phyloP scores from a whole-genome alignment of 2,797 vertebrate genomes.

The Anisognathus igniventris region DNA sequence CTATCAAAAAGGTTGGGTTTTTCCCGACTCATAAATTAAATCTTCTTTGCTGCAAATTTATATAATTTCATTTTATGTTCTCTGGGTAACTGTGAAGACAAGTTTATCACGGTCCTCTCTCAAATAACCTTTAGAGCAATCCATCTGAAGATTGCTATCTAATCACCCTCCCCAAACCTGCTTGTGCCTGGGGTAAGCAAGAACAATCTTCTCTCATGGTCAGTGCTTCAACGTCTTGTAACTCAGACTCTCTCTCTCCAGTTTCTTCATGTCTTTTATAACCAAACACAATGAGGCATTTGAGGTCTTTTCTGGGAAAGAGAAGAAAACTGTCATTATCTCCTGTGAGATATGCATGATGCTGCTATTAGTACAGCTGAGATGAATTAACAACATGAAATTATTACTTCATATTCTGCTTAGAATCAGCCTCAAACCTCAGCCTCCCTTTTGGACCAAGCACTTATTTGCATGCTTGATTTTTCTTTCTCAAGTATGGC shows the following conservation, averaged over 20 bases:
- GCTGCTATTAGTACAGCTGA: not conserved
- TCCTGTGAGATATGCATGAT: not conserved
- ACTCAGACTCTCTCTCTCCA: not conserved
- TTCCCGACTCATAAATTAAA: not conserved
- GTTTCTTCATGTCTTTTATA: not conserved
- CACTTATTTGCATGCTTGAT: not conserved
- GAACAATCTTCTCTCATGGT: not conserved
- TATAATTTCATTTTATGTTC: not conserved
- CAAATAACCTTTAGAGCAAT: not conserved
- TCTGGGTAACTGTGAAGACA: not conserved
- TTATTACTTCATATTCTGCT: not conserved
- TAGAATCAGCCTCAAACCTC: not conserved
- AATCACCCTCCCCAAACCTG: not conserved
- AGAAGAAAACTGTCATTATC: not conserved
- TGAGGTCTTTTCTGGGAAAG: not conserved
- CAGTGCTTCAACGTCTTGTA: not conserved
- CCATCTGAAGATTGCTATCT: not conserved
- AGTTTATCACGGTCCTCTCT: not conserved
- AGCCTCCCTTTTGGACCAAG: not conserved
- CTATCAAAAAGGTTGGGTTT: rapidly evolving
- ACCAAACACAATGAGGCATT: not conserved
- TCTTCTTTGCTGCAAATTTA: not conserved
- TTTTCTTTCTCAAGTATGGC: not conserved
- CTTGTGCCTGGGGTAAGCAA: not conserved
- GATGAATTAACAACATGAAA: not conserved